These are phyloP conservation scores for Decapterus maruadsi DNA, from an alignment of 2,797 vertebrate genomes.

Conservation along the genomic window DNA sequence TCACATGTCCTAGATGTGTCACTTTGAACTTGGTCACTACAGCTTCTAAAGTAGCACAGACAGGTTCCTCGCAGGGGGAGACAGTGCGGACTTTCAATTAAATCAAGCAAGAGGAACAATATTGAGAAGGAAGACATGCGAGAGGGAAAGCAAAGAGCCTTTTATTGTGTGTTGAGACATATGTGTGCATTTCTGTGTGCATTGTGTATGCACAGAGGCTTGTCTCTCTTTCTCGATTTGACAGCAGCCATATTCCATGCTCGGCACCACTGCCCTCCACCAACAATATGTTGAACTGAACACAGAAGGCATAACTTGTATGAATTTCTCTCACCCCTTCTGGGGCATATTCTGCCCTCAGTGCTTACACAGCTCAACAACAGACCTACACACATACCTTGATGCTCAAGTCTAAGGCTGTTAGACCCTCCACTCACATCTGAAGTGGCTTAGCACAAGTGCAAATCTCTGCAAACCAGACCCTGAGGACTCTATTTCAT, in stretches of 20 bases:
- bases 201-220: conserved; percentile 31
- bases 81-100: conserved; percentile 69
- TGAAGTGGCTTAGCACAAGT: conserved; percentile 84
- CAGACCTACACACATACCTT: conserved; percentile 83
- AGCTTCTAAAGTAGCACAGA: conserved; percentile 55
- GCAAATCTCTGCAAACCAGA: conserved; percentile 85
- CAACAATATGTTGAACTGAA: conserved; percentile 73
- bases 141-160: conserved; percentile 19
- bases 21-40: conserved; percentile 92
- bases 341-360: conserved; percentile 73
- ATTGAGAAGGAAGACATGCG: conserved; percentile 23
- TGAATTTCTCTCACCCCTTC: conserved; percentile 73
- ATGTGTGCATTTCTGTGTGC: conserved; percentile 15
- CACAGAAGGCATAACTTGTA: conserved; percentile 71
- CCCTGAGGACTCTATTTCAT: conserved; percentile 85
- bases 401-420: conserved; percentile 82
- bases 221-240: conserved; percentile 46
- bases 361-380: conserved; percentile 83
- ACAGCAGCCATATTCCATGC: conserved; percentile 28
- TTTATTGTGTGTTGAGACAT: conserved; percentile 24
- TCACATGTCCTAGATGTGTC: conserved; percentile 92
- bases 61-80: conserved; percentile 58
- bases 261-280: conserved; percentile 31
- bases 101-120: conserved; percentile 49
- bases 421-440: conserved; percentile 83